A percentile compares a stretch with the other conserved stretches of the same genome.
These are phyloP conservation scores for Brachystomella parvula DNA, from an alignment of 1,140 invertebrate genomes.

Conservation along the genomic window DNA sequence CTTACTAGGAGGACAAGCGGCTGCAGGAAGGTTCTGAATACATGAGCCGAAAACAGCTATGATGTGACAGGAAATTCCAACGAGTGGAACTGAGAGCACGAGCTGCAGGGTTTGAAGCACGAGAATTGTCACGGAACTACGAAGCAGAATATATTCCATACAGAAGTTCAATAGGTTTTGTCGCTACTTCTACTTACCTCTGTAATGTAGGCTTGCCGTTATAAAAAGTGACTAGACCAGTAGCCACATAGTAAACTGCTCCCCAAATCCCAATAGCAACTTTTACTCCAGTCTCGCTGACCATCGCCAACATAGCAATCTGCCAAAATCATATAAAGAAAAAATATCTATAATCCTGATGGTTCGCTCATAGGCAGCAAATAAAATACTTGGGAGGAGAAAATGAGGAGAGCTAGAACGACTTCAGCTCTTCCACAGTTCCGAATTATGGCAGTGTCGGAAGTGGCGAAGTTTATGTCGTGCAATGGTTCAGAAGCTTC, in stretches of 20 bases:
- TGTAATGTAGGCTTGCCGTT: constrained; percentile 32
- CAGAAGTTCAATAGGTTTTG: not conserved
- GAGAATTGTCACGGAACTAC: constrained; percentile 33
- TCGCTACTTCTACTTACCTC: constrained; percentile 24
- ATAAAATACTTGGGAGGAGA: constrained; percentile 31
- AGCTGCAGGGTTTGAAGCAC: constrained; percentile 34
- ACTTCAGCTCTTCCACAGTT: constrained; percentile 29
- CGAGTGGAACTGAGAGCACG: constrained; percentile 30
- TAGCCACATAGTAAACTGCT: constrained; percentile 25
- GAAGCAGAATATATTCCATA: not conserved
- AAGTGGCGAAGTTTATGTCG: constrained; percentile 24
- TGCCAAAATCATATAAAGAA: too few relatives aligned
- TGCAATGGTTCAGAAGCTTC: constrained; percentile 12
- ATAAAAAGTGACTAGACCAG: constrained; percentile 32
- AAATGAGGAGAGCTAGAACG: constrained; percentile 30
- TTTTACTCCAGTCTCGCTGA: constrained; percentile 29
- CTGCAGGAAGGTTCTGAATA: constrained; percentile 21
- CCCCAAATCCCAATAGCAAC: constrained; percentile 38
- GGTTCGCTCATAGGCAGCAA: not conserved
- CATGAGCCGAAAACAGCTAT: constrained; percentile 38
- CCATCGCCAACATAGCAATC: constrained; percentile 33
- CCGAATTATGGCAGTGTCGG: constrained; percentile 34
- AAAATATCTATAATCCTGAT: not conserved
- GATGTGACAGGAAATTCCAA: constrained; percentile 32
- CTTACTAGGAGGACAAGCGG: constrained; percentile 22